phyloP scores from a whole-genome alignment of 2,113 vertebrate species.

The Phocoena phocoena region DNA sequence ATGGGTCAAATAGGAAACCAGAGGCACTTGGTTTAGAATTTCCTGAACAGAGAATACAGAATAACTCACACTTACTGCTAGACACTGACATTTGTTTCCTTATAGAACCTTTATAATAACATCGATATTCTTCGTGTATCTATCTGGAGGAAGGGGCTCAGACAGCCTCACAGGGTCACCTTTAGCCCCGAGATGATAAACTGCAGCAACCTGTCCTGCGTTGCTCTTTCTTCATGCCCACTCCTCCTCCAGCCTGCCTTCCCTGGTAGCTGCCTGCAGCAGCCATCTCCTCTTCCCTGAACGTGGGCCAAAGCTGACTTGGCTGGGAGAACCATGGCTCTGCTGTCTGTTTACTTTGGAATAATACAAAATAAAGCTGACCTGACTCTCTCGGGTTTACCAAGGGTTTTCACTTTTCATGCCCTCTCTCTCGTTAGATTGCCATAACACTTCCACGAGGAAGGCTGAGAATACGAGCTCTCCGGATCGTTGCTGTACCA shows the following conservation, averaged over 20 bases:
- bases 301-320: neutral
- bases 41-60: conserved; percentile 55
- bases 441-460: rapidly evolving
- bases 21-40: conserved; percentile 56
- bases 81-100: conserved; percentile 41
- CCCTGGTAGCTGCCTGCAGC: neutral
- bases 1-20: conserved; percentile 50
- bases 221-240: rapidly evolving
- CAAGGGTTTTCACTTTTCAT: neutral
- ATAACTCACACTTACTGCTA: conserved; percentile 40
- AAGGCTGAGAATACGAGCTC: neutral
- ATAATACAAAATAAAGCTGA: neutral
- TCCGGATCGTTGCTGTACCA: too few relatives aligned
- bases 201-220: neutral
- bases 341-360: neutral
- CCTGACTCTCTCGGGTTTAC: neutral
- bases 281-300: neutral
- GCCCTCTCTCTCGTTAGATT: neutral
- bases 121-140: conserved; percentile 37
- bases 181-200: neutral
- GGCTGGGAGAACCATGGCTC: neutral
- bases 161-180: conserved; percentile 46
- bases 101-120: conserved; percentile 30
- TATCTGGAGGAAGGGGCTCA: conserved; percentile 68
- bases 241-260: neutral